Conservation (phyloP, 2,113 vertebrate genomes). For the Columba livia region DNA sequence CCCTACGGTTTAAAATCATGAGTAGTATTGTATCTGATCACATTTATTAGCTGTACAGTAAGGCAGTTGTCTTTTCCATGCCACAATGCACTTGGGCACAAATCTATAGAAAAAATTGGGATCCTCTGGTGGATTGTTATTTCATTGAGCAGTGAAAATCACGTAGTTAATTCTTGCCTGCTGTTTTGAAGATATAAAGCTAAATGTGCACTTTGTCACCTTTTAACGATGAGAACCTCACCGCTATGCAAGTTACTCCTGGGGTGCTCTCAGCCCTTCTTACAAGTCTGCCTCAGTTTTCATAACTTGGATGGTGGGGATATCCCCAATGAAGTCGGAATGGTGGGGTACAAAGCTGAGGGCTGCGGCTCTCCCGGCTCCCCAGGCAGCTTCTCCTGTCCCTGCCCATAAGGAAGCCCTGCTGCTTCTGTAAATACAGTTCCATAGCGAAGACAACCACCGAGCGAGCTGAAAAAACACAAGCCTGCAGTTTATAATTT, state of each 20-base stretch:
- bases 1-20: background rate
- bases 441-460: background rate
- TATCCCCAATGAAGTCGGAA: background rate
- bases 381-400: background rate
- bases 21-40: background rate
- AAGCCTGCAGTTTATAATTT: background rate
- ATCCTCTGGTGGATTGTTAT: background rate
- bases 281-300: background rate
- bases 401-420: background rate
- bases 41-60: background rate
- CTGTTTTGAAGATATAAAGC: background rate
- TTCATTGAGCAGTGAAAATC: background rate
- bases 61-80: background rate
- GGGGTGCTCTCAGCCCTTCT: background rate
- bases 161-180: background rate
- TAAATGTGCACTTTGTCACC: background rate
- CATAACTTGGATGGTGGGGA: background rate
- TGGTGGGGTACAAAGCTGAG: rapidly evolving
- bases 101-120: background rate
- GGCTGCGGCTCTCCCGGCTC: background rate
- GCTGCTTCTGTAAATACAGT: background rate
- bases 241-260: background rate
- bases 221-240: background rate
- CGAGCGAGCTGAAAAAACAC: background rate
- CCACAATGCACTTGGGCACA: background rate